Evolutionary conservation across 2,113 vertebrate species (phyloP).

Genomic region (Gallinago media): DNA sequence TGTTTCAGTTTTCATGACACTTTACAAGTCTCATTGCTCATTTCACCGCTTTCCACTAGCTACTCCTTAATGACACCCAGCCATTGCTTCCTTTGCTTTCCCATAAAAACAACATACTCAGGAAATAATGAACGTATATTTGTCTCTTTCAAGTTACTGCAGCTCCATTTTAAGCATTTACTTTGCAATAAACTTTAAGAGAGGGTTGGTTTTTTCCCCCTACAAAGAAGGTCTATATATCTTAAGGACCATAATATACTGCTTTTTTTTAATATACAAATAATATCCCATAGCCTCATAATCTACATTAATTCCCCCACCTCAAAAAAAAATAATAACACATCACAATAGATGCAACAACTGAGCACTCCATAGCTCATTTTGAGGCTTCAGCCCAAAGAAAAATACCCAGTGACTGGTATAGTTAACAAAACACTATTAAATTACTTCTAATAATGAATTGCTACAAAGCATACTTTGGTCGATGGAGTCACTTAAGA

Average conservation of each 20-base stretch:
- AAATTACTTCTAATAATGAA: not conserved
- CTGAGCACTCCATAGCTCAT: not conserved
- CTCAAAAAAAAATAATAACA: not conserved
- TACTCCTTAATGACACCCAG: slow-evolving; percentile 61
- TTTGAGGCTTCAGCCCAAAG: slow-evolving; percentile 9
- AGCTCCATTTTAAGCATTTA: slow-evolving; percentile 42
- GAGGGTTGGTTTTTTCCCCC: not conserved
- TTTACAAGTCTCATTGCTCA: slow-evolving; percentile 72
- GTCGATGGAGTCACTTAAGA: slow-evolving; percentile 19
- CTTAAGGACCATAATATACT: not conserved
- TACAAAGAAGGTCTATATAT: not conserved
- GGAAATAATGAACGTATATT: slow-evolving; percentile 61
- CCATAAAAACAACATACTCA: slow-evolving; percentile 50
- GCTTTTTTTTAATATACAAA: not conserved
- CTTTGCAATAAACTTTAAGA: slow-evolving; percentile 65
- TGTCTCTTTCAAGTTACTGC: slow-evolving; percentile 70
- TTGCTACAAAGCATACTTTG: slow-evolving; percentile 17
- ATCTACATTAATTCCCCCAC: not conserved
- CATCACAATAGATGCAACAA: slow-evolving; percentile 13
- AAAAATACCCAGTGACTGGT: not conserved
- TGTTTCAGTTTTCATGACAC: slow-evolving; percentile 70
- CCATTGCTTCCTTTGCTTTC: slow-evolving; percentile 53
- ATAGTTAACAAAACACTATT: not conserved
- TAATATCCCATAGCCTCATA: not conserved
- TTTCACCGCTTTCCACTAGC: slow-evolving; percentile 46